Conservation (phyloP, 2,113 vertebrate species). For the Myiozetetes cayanensis region DNA sequence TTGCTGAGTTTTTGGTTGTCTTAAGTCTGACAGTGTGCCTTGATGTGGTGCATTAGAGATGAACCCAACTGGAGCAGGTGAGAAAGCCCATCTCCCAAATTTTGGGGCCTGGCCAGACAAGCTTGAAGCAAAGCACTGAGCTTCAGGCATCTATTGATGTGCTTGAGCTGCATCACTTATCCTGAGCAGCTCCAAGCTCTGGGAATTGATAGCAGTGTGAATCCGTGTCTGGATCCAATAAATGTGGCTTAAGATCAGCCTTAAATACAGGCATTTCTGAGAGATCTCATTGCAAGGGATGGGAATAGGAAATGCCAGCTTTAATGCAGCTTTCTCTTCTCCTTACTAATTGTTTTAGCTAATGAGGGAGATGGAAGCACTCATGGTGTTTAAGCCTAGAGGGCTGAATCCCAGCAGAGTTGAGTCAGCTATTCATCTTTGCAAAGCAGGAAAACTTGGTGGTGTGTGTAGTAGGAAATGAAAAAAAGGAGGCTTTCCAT, state of each 20-base stretch:
- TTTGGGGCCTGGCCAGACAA: background rate
- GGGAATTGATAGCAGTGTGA: background rate
- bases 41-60: background rate
- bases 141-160: background rate
- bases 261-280: background rate
- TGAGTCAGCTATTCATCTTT: constrained; percentile 39
- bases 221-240: background rate
- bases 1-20: background rate
- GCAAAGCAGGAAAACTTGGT: background rate
- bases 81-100: background rate
- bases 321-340: constrained; percentile 20
- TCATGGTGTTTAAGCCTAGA: background rate
- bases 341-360: constrained; percentile 30
- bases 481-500: background rate
- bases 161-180: background rate
- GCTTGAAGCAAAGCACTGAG: background rate
- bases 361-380: constrained; percentile 21
- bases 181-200: background rate
- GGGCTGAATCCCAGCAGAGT: background rate
- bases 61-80: background rate
- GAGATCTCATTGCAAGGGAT: background rate
- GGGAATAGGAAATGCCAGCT: background rate
- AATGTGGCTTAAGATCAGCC: background rate
- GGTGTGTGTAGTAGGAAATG: background rate
- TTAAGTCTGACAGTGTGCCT: background rate